Evolutionary conservation across 1,140 invertebrate genomes (phyloP), one percentile per base, ranked within the genome.

Genomic region (Hestina assimilis): DNA sequence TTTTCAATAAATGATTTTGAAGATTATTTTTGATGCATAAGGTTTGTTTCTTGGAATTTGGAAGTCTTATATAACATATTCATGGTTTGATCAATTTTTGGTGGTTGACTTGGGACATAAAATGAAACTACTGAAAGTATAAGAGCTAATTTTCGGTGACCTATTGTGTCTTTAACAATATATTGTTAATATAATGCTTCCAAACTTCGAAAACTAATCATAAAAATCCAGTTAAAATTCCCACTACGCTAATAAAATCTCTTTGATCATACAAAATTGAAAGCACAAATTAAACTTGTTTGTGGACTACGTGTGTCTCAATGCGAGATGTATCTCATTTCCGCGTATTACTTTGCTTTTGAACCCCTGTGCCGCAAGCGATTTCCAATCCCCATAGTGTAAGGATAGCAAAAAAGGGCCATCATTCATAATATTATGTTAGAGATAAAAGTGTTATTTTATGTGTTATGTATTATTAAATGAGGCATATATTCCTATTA

Each of bases 231-330:
- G 8, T 28, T n/a, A 28, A 28, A 28, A 28, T 28, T 1, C 6
- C 24, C 4, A 15, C 15, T 15, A 35, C 31, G 12, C 6, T 17
- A 15, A 35, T 15, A 35, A 12, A 35, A n/a, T n/a, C 29, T 3
- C 15, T 28, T 28, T 17, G 12, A 15, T 2, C 14, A 35, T 15
- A 15, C 12, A 35, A 35, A 31, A 12, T 12, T 11, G 9, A 31
- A 35, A 35, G 51, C 15, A 29, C 17, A 56, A 55, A 53, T 60
- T 64, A 64, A 64, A 60, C 47, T 21, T 60, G 57, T 64, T 64
- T 64, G 47, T 52, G 47, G 33, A 60, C 46, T 56, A 47, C 23
- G 41, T 52, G 33, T 26, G 52, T 51, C 53, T 60, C 58, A 41
- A 52, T 62, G 33, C 35, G 53, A 47, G 43, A 53, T 24, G 51